A percentile compares a stretch with the other conserved stretches of the same genome.
Conservation (phyloP, 1,140 invertebrate species). For the Penaeus japonicus region DNA sequence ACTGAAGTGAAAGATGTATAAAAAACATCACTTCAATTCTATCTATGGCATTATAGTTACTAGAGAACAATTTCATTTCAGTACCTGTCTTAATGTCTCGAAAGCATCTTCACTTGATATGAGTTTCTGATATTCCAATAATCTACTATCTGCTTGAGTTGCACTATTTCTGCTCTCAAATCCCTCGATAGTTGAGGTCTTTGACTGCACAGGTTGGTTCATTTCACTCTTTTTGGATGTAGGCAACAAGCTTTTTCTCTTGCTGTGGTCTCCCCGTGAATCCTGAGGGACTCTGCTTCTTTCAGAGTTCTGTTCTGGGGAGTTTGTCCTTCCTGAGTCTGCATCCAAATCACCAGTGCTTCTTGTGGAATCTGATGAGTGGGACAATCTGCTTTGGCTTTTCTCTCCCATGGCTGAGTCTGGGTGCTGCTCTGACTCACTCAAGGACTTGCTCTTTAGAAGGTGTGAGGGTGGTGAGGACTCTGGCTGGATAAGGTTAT, state of each 20-base stretch:
- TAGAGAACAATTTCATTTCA: not conserved
- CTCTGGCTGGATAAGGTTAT: slow-evolving; percentile 34
- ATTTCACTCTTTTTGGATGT: too few species aligned
- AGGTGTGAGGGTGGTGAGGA: not conserved
- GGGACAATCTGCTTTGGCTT: not conserved
- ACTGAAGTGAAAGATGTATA: not conserved
- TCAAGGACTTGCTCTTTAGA: too few species aligned
- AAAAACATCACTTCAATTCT: not conserved
- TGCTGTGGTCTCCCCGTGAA: too few species aligned
- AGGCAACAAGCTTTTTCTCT: too few species aligned
- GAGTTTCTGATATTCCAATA: slow-evolving; percentile 16
- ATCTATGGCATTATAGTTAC: not conserved
- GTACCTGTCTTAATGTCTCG: slow-evolving; percentile 30
- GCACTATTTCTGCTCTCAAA: not conserved
- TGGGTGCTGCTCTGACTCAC: too few species aligned
- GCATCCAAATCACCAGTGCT: too few species aligned
- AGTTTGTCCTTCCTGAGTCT: not conserved
- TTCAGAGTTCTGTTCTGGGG: not conserved
- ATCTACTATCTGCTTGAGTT: not conserved
- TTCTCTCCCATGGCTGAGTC: too few species aligned
- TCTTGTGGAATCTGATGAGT: too few species aligned
- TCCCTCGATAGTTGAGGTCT: too few species aligned
- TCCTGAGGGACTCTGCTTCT: not conserved
- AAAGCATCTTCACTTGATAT: slow-evolving; percentile 42
- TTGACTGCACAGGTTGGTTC: too few species aligned